Percentiles rank a stretch among this genome's conserved stretches.
These are phyloP conservation scores for Ceratothoa steindachneri DNA, from an alignment of 2,888 invertebrate genomes.

Conservation along the genomic window DNA sequence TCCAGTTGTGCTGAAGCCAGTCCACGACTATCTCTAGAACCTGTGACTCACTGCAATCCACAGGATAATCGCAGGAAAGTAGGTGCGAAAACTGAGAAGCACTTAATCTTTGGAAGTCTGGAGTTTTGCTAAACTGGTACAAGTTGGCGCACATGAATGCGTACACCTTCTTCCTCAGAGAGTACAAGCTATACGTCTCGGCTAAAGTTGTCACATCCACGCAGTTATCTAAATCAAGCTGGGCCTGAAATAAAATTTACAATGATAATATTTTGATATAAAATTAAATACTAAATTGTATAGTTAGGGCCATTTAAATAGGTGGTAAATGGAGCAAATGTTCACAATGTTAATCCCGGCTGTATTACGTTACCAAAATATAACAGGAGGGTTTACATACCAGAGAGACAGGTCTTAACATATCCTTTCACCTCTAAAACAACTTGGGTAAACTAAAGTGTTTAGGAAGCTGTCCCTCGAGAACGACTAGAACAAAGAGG, in stretches of 20 bases:
- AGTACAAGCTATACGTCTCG: conserved; percentile 64
- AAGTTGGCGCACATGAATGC: conserved; percentile 65
- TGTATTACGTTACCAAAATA: no score
- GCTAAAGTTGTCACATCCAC: conserved; percentile 67
- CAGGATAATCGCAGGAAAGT: conserved; percentile 64
- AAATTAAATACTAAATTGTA: no score
- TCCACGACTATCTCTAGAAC: conserved; percentile 50
- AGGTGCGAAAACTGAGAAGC: conserved; percentile 62
- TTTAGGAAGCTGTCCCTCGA: no score
- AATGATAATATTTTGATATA: neutral
- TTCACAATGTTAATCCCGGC: no score
- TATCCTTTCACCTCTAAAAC: no score
- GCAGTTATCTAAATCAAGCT: conserved; percentile 67
- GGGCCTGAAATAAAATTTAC: conserved; percentile 56
- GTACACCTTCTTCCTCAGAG: conserved; percentile 61
- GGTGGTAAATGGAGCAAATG: no score
- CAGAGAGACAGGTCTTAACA: no score
- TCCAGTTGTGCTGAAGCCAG: conserved; percentile 12
- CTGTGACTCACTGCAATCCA: conserved; percentile 64
- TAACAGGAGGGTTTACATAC: no score
- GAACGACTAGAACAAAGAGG: no score
- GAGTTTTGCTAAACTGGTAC: conserved; percentile 60
- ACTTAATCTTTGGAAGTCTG: conserved; percentile 62
- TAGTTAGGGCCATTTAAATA: no score
- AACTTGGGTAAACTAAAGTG: no score